Conservation (phyloP, 2,113 vertebrate species). For the Nerophis lumbriciformis region DNA sequence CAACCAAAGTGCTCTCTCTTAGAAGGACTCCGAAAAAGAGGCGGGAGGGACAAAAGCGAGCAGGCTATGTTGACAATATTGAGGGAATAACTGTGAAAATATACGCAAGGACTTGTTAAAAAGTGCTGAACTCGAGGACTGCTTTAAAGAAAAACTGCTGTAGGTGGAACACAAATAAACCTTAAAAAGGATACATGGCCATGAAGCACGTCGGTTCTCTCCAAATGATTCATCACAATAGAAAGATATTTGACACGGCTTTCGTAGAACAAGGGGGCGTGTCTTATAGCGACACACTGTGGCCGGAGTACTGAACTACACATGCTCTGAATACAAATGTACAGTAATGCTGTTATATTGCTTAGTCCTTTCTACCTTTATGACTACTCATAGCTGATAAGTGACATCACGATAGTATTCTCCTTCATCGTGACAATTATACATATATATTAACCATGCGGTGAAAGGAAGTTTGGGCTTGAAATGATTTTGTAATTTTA, state of each 20-base stretch:
- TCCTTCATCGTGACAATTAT: slow-evolving; percentile 74
- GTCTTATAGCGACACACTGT: slow-evolving; percentile 74
- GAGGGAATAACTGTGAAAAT: slow-evolving; percentile 67
- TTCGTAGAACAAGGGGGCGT: slow-evolving; percentile 48
- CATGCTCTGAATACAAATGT: slow-evolving; percentile 70
- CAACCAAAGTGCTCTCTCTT: slow-evolving; percentile 81
- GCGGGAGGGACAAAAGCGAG: slow-evolving; percentile 55
- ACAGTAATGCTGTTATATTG: slow-evolving; percentile 75
- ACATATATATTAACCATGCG: slow-evolving; percentile 63
- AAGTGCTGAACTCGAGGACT: slow-evolving; percentile 39
- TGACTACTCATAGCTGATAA: slow-evolving; percentile 73
- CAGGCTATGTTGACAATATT: slow-evolving; percentile 62
- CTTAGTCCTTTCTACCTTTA: slow-evolving; percentile 75
- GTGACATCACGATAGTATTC: slow-evolving; percentile 74
- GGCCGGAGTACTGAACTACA: slow-evolving; percentile 75
- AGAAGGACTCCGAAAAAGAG: slow-evolving; percentile 68
- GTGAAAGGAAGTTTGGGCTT: slow-evolving; percentile 74
- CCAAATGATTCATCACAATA: slow-evolving; percentile 25
- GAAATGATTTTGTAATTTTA: slow-evolving; percentile 85
- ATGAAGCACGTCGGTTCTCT: slow-evolving; percentile 58
- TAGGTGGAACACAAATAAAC: slow-evolving; percentile 56
- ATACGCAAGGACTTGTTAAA: slow-evolving; percentile 47
- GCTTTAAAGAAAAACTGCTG: slow-evolving; percentile 18
- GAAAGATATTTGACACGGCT: slow-evolving; percentile 48
- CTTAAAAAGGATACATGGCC: slow-evolving; percentile 66